Conservation (phyloP, 2,113 vertebrate genomes). For the Ceyx cyanopectus region DNA sequence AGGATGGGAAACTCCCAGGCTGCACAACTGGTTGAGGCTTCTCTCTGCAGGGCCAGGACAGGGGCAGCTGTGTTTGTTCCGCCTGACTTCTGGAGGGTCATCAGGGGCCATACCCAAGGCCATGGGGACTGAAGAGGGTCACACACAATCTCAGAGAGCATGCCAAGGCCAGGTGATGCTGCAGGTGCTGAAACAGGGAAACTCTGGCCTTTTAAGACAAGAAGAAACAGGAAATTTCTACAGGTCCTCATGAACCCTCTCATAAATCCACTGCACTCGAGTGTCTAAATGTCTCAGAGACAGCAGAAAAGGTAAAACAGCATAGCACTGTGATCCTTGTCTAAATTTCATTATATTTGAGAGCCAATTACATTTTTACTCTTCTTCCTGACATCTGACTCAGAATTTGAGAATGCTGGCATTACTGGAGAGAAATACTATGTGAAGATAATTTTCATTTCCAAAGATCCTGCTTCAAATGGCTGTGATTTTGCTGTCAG, state of each 20-base stretch:
- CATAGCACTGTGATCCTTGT: not conserved
- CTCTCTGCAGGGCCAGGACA: not conserved
- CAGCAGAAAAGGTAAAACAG: not conserved
- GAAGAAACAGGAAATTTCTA: not conserved
- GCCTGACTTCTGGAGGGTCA: not conserved
- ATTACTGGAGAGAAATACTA: conserved; percentile 3
- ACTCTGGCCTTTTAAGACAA: not conserved
- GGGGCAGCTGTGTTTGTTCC: not conserved
- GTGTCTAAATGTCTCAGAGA: not conserved
- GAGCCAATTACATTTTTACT: conserved; percentile 3
- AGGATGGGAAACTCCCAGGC: too few relatives aligned
- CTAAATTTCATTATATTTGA: not conserved
- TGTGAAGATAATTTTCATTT: conserved; percentile 27
- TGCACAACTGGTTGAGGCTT: not conserved
- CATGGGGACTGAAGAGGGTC: accelerated
- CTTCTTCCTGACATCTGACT: not conserved
- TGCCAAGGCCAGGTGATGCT: not conserved
- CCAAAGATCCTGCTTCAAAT: not conserved
- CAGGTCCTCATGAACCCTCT: not conserved
- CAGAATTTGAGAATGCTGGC: not conserved
- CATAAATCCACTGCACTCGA: not conserved
- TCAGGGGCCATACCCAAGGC: not conserved
- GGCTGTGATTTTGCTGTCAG: conserved; percentile 40
- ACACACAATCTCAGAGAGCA: not conserved
- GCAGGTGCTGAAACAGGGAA: accelerated